Evolutionary conservation across 2,797 vertebrate genomes (phyloP).

Genomic region (Neopelma chrysocephalum): DNA sequence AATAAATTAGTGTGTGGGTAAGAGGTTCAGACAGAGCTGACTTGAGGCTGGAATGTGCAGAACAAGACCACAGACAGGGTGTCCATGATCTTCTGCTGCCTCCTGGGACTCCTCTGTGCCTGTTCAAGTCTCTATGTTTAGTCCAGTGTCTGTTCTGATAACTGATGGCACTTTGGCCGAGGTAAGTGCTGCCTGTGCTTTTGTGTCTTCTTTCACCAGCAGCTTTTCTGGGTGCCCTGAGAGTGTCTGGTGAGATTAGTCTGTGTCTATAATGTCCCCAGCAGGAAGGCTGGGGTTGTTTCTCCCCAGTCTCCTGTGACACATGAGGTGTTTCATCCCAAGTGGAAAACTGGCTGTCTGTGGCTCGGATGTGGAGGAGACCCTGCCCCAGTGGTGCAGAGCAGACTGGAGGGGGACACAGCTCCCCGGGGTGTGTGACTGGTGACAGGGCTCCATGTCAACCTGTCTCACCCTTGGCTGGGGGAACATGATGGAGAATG

Average conservation of each 20-base stretch:
- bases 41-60: constrained; percentile 19
- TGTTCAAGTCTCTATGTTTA: background rate
- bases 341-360: background rate
- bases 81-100: background rate
- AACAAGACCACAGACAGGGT: background rate
- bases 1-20: constrained; percentile 56
- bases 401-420: background rate
- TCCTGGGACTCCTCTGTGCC: background rate
- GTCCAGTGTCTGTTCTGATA: background rate
- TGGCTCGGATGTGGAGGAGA: background rate
- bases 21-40: constrained; percentile 19
- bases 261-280: background rate
- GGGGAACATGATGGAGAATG: background rate
- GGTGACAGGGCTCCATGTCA: background rate
- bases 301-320: background rate
- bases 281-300: background rate
- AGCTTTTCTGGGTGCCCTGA: background rate
- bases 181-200: background rate
- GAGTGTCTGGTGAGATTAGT: background rate
- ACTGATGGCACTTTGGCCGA: background rate
- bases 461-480: background rate
- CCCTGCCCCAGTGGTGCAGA: background rate
- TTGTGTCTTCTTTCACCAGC: background rate
- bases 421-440: background rate
- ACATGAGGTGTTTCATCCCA: background rate